Evolutionary conservation across 1,140 invertebrate genomes (phyloP).

Genomic region (Bombus picipes): DNA sequence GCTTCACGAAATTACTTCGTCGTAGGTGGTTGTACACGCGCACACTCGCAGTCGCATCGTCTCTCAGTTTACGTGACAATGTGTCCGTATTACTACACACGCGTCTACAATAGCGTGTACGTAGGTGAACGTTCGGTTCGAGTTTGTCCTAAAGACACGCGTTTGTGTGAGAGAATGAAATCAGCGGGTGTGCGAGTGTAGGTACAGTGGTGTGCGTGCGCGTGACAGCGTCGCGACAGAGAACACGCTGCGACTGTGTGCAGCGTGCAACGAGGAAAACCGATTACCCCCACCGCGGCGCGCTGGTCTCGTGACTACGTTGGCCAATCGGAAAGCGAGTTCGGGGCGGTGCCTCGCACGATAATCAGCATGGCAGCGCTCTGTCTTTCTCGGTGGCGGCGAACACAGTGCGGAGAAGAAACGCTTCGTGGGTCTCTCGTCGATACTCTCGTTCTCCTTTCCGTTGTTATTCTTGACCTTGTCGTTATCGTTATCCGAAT

Average conservation of each 20-base stretch:
- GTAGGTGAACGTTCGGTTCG: neutral
- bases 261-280: slow-evolving; percentile 29
- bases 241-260: neutral
- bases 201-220: neutral
- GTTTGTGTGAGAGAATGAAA: neutral
- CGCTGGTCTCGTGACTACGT: slow-evolving; percentile 51
- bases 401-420: slow-evolving; percentile 66
- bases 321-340: slow-evolving; percentile 72
- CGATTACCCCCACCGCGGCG: slow-evolving; percentile 54
- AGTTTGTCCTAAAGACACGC: neutral
- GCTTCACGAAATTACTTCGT: slow-evolving; percentile 66
- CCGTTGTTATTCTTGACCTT: slow-evolving; percentile 47
- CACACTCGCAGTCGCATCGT: neutral
- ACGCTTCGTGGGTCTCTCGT: slow-evolving; percentile 63
- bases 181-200: neutral
- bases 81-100: neutral
- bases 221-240: slow-evolving; percentile 19
- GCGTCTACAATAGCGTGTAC: neutral
- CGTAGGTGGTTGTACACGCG: slow-evolving; percentile 44
- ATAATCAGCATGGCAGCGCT: slow-evolving; percentile 77
- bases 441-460: slow-evolving; percentile 47
- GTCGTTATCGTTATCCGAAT: slow-evolving; percentile 14
- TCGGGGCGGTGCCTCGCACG: slow-evolving; percentile 76
- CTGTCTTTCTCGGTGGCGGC: slow-evolving; percentile 64
- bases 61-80: neutral